Base-by-base conservation (phyloP, 2,113 vertebrate genomes). In the Festucalex cinctus region DNA sequence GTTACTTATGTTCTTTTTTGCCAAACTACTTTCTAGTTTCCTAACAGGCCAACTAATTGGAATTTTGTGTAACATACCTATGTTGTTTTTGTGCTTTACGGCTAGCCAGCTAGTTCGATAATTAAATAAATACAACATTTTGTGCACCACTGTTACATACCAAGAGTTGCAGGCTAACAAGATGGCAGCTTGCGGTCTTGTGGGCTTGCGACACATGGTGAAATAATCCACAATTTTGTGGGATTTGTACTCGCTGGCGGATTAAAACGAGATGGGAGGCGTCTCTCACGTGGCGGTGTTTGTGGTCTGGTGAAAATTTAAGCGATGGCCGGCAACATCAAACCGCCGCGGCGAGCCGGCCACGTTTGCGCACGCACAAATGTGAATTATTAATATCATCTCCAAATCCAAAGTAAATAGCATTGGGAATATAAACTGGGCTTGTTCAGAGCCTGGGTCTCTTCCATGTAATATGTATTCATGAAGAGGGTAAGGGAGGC, bases 391-490 rank as follows among this genome's bases (percentile, higher is more conserved):
- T 77, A 77, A 86, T 85, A 75, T 72, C 65, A 39, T 77, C 76
- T 75, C 75, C 72, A 81, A 69, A 76, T 87, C 78, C 69, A 59
- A 73, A 83, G 71, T 83, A 83, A 80, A 87, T 84, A 65, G 72
- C 80, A 73, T 84, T 78, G 46, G 63, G 76, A 83, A 78, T 74
- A 83, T 77, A 68, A 83, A 83, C 66, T 83, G 77, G 71, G 74
- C 77, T 78, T 81, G 75, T 75, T 81, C 37, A 60, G 51, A 70
- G 81, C 74, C 72, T 26, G 39, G 14, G 53, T 61, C 59, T 77
- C 74, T 68, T 80, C 72, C 69, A 71, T 83, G 78, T 85, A 86
- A 88, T 90, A 87, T 91, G 79, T 90, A 88, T 90, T 91, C 85
- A 90, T 88, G 89, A 88, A 80, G 69, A 67, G 66, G 77, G 86